phyloP scores from a whole-genome alignment of 2,113 vertebrate genomes.

The Sander lucioperca region DNA sequence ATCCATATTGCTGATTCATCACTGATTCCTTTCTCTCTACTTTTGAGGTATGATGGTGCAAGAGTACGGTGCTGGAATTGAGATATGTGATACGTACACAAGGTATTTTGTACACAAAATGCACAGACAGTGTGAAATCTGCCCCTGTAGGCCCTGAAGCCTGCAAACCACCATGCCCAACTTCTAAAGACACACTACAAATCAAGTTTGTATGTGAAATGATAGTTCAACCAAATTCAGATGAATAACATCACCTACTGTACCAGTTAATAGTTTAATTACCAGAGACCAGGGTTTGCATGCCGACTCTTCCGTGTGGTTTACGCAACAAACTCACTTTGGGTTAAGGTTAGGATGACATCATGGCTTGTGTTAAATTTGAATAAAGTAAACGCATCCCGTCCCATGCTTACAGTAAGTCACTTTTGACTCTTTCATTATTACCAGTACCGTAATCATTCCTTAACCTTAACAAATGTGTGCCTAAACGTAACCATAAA shows the following conservation, averaged over 20 bases:
- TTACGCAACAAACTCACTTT: slow-evolving; percentile 2
- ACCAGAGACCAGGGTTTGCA: background rate
- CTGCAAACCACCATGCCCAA: no score
- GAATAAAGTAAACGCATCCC: slow-evolving; percentile 8
- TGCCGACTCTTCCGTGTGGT: background rate
- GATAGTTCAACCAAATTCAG: no score
- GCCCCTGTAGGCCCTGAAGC: background rate
- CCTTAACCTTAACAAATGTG: background rate
- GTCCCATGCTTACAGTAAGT: background rate
- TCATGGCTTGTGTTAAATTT: slow-evolving; percentile 12
- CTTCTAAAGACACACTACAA: no score
- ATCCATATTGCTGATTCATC: slow-evolving; percentile 38
- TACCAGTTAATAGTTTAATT: background rate
- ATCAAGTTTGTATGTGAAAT: background rate
- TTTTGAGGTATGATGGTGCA: slow-evolving; percentile 6
- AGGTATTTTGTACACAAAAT: background rate
- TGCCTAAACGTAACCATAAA: background rate
- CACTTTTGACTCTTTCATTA: background rate
- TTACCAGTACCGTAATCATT: background rate
- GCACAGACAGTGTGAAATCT: slow-evolving; percentile 27
- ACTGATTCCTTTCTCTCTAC: slow-evolving; percentile 13
- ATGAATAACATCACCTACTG: background rate
- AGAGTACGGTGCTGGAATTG: slow-evolving; percentile 8
- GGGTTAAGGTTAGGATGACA: background rate
- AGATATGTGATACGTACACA: slow-evolving; percentile 15